Evolutionary conservation across 2,113 vertebrate genomes (phyloP).

Genomic region (Syrmaticus mikado): DNA sequence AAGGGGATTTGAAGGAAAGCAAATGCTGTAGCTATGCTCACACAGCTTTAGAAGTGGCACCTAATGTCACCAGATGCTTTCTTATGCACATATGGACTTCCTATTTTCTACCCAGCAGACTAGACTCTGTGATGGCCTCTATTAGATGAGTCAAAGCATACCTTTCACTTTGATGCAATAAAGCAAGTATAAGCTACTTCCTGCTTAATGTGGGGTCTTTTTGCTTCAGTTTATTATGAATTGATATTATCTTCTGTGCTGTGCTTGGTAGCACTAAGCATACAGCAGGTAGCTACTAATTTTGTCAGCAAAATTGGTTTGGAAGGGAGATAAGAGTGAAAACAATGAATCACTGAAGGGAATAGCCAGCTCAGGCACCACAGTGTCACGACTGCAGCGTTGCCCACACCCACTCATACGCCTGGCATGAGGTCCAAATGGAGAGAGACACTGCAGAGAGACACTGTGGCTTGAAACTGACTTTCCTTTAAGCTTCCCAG

Average conservation of each 20-base stretch:
- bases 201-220: neutral
- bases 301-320: conserved; percentile 29
- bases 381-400: neutral
- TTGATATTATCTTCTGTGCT: conserved; percentile 1
- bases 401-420: neutral
- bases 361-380: conserved; percentile 16
- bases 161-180: neutral
- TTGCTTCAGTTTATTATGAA: conserved; percentile 37
- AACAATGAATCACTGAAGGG: conserved; percentile 42
- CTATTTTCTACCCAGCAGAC: neutral
- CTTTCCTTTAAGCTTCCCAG: conserved; percentile 7
- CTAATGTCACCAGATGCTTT: conserved; percentile 21
- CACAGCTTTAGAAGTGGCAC: neutral
- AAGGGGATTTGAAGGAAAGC: neutral
- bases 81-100: neutral
- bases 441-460: neutral
- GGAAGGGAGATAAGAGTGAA: conserved; percentile 7
- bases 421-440: neutral
- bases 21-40: neutral
- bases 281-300: conserved; percentile 58
- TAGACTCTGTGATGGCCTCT: neutral
- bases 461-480: neutral
- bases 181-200: conserved; percentile 24
- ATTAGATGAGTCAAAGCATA: conserved; percentile 42
- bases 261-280: neutral